phyloP scores from a whole-genome alignment of 2,113 vertebrate species.

The Acrocephalus arundinaceus region DNA sequence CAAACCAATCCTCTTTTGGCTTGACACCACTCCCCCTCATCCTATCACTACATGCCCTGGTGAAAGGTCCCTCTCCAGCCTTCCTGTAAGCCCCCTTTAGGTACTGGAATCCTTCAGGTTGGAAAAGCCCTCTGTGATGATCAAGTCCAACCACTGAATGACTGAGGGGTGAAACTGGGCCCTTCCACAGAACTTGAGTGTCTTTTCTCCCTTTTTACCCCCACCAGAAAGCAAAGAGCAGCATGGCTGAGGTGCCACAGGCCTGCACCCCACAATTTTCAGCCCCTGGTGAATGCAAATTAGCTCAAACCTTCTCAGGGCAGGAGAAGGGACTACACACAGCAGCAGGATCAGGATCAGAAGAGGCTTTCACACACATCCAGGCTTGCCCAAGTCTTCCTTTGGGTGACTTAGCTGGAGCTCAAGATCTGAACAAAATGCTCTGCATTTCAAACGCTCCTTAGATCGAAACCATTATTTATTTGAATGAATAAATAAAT shows the following conservation, averaged over 20 bases:
- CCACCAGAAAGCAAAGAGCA: neutral
- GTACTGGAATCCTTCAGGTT: neutral
- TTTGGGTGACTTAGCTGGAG: neutral
- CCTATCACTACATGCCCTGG: neutral
- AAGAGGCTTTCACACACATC: neutral
- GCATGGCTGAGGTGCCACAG: fast-evolving
- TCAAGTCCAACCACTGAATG: neutral
- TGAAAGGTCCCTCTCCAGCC: neutral
- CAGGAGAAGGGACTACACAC: neutral
- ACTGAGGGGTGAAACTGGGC: neutral
- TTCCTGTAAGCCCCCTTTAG: neutral
- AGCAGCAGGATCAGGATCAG: neutral
- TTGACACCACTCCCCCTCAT: neutral
- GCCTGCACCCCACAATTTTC: neutral
- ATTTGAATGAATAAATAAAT: constrained; percentile 57
- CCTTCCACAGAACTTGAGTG: neutral
- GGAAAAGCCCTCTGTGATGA: neutral
- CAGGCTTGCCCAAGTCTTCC: neutral
- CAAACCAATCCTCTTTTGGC: neutral
- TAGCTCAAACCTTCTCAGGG: neutral
- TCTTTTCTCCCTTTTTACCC: neutral
- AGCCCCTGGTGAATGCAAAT: neutral
- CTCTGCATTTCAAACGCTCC: constrained; percentile 5
- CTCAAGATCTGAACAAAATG: neutral
- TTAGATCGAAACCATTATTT: constrained; percentile 5